Percentiles rank a stretch among this genome's conserved stretches.
These are phyloP conservation scores for Tor tambroides DNA, from an alignment of 2,113 vertebrate species.

Conservation along the genomic window DNA sequence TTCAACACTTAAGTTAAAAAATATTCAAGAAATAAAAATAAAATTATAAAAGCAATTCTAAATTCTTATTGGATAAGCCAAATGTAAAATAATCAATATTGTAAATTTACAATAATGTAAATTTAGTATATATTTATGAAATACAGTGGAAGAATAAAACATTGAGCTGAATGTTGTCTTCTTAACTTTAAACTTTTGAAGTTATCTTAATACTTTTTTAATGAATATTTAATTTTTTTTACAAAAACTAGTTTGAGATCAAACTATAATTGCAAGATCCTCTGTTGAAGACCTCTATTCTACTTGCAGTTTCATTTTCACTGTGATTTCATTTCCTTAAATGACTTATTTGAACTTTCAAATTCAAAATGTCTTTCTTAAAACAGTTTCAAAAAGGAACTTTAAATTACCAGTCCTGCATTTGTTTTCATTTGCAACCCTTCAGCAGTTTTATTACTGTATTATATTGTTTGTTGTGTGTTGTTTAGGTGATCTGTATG, in stretches of 20 bases:
- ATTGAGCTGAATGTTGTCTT: too few relatives aligned
- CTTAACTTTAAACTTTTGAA: too few relatives aligned
- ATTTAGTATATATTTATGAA: too few relatives aligned
- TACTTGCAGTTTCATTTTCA: background rate
- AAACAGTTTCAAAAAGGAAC: background rate
- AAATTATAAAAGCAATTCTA: background rate
- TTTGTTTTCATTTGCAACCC: background rate
- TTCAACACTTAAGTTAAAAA: background rate
- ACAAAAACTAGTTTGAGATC: background rate
- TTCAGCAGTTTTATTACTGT: background rate
- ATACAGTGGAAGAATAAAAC: background rate
- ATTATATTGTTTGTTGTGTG: background rate
- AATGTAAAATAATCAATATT: too few relatives aligned
- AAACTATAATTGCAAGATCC: background rate
- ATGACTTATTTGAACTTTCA: background rate
- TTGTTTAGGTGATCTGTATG: constrained; percentile 82
- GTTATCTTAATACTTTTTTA: background rate
- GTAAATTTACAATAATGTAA: too few relatives aligned
- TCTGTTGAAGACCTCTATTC: background rate
- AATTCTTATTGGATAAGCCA: too few relatives aligned
- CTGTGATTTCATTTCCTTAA: background rate
- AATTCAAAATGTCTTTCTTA: background rate
- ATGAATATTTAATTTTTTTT: background rate
- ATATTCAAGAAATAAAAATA: background rate
- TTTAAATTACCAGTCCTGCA: background rate